phyloP scores from a whole-genome alignment of 2,888 invertebrate genomes.

The Cyclophora punctaria region DNA sequence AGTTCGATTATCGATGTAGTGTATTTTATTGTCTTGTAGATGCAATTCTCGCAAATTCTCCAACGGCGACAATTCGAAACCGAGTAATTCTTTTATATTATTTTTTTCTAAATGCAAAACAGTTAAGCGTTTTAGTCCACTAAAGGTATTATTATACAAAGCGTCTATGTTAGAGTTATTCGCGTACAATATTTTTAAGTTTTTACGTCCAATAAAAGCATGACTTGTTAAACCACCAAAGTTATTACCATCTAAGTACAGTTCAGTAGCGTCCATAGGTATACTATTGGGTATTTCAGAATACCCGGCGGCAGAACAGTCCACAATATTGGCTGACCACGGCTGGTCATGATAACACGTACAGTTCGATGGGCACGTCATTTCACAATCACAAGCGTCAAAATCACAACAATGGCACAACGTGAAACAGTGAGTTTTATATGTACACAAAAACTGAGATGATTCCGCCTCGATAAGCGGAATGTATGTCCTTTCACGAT shows the following conservation, averaged over 20 bases:
- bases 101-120: slow-evolving; percentile 92
- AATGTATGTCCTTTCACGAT: slow-evolving; percentile 87
- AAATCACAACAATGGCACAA: slow-evolving; percentile 97
- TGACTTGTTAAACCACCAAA: slow-evolving; percentile 91
- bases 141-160: slow-evolving; percentile 92
- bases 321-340: slow-evolving; percentile 94
- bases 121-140: slow-evolving; percentile 85
- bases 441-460: slow-evolving; percentile 93
- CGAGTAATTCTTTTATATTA: slow-evolving; percentile 84
- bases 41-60: slow-evolving; percentile 90
- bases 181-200: slow-evolving; percentile 88
- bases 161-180: slow-evolving; percentile 91
- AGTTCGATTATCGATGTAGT: slow-evolving; percentile 88
- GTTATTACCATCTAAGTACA: slow-evolving; percentile 94
- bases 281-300: slow-evolving; percentile 88
- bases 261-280: slow-evolving; percentile 96
- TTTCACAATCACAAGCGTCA: slow-evolving; percentile 97
- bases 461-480: slow-evolving; percentile 91
- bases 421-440: slow-evolving; percentile 94
- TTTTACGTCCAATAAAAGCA: slow-evolving; percentile 93
- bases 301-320: slow-evolving; percentile 89
- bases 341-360: slow-evolving; percentile 96
- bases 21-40: slow-evolving; percentile 89
- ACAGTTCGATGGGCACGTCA: slow-evolving; percentile 95
- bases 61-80: slow-evolving; percentile 87